phyloP scores from a whole-genome alignment of 2,888 invertebrate genomes.

The Hirtodrosophila histrioides region DNA sequence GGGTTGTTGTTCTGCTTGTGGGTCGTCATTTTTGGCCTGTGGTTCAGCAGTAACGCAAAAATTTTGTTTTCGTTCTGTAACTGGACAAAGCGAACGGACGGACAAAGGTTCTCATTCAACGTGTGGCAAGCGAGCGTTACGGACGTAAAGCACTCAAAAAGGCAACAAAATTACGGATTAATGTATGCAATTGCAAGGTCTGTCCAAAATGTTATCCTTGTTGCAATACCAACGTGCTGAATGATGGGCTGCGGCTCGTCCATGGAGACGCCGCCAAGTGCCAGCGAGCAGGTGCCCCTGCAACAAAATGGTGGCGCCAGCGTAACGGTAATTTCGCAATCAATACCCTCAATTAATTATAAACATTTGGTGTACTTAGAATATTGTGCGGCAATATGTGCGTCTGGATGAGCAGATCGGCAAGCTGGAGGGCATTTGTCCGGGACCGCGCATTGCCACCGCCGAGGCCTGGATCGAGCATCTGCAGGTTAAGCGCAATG shows the following conservation, averaged over 20 bases:
- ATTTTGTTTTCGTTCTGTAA: slow-evolving; percentile 42
- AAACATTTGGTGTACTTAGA: slow-evolving; percentile 27
- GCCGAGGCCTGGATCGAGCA: slow-evolving; percentile 84
- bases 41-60: slow-evolving; percentile 55
- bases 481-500: slow-evolving; percentile 76
- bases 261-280: slow-evolving; percentile 69
- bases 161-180: slow-evolving; percentile 4
- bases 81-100: slow-evolving; percentile 37
- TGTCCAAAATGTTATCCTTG: slow-evolving; percentile 37
- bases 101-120: slow-evolving; percentile 55
- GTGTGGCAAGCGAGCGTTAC: slow-evolving; percentile 55
- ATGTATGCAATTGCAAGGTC: slow-evolving; percentile 26
- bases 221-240: slow-evolving; percentile 13
- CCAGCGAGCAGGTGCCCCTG: slow-evolving; percentile 51
- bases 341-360: slow-evolving; percentile 6
- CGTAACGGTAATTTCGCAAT: slow-evolving; percentile 39
- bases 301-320: slow-evolving; percentile 55
- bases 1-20: not conserved
- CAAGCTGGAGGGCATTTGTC: slow-evolving; percentile 80
- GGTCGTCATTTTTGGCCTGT: slow-evolving; percentile 16
- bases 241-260: slow-evolving; percentile 82
- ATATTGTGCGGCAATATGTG: slow-evolving; percentile 80
- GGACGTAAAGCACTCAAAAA: slow-evolving; percentile 24
- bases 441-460: slow-evolving; percentile 83
- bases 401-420: slow-evolving; percentile 82